phyloP scores from a whole-genome alignment of 1,140 invertebrate genomes.

The Drosophila ogumai region DNA sequence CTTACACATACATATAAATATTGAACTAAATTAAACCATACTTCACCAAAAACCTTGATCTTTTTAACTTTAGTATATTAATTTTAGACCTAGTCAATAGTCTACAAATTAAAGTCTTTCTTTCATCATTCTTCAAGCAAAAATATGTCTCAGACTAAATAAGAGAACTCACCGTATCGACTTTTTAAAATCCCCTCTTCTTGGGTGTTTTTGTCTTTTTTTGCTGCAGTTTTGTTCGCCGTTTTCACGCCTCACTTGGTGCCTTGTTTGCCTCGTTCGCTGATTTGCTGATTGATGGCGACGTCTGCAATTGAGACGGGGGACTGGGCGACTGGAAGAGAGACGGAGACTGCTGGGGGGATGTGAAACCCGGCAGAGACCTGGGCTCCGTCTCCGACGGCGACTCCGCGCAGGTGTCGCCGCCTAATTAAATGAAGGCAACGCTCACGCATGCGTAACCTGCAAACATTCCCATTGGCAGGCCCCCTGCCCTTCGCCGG shows the following conservation, averaged over 20 bases:
- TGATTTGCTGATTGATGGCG: conserved; percentile 81
- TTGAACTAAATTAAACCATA: too few species aligned
- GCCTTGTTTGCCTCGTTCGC: conserved; percentile 66
- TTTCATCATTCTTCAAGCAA: too few species aligned
- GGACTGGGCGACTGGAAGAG: conserved; percentile 32
- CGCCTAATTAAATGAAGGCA: conserved; percentile 81
- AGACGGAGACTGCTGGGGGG: conserved; percentile 14
- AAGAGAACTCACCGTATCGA: neutral
- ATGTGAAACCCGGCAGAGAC: conserved; percentile 21
- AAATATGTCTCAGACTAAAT: too few species aligned
- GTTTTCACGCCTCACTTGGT: conserved; percentile 77
- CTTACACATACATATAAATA: too few species aligned
- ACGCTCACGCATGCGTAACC: conserved; percentile 80
- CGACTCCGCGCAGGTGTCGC: conserved; percentile 67
- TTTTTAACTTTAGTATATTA: too few species aligned
- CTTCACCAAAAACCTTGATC: too few species aligned
- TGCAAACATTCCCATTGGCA: conserved; percentile 36
- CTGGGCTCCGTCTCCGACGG: conserved; percentile 11
- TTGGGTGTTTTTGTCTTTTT: conserved; percentile 19
- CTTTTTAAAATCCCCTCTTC: neutral
- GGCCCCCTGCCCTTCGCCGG: conserved; percentile 31
- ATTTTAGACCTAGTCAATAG: too few species aligned
- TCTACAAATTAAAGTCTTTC: too few species aligned
- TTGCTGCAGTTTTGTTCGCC: conserved; percentile 51
- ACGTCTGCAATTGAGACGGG: conserved; percentile 57